Conservation (phyloP, 2,113 vertebrate species). For the Arizona elegans region DNA sequence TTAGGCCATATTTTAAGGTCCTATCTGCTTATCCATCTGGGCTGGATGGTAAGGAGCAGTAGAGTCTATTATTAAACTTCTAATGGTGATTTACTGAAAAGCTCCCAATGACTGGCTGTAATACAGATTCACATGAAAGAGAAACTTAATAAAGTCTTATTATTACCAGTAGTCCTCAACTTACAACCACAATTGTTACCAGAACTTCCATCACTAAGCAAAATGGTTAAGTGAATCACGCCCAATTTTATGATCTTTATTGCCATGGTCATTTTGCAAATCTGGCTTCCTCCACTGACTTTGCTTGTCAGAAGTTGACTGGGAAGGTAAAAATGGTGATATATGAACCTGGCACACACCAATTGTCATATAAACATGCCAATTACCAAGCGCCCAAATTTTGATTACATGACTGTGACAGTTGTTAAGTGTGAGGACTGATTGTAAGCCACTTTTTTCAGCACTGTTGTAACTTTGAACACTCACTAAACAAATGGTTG, state of each 20-base stretch:
- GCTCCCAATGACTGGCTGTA: not conserved
- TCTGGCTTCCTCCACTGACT: not conserved
- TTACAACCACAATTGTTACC: not conserved
- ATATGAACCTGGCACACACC: not conserved
- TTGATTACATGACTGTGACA: not conserved
- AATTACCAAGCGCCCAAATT: not conserved
- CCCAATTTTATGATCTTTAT: not conserved
- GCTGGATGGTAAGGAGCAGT: not conserved
- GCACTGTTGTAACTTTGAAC: not conserved
- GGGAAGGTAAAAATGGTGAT: not conserved
- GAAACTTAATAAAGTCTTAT: not conserved
- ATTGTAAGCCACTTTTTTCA: not conserved
- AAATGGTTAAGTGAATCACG: not conserved
- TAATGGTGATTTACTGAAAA: not conserved
- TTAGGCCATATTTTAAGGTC: not conserved
- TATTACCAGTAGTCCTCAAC: not conserved
- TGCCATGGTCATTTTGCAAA: not conserved
- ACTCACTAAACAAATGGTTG: not conserved
- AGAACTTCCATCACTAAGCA: not conserved
- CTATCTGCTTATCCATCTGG: not conserved
- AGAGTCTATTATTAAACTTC: not conserved
- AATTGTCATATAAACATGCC: not conserved
- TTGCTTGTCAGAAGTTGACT: not conserved
- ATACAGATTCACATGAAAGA: not conserved
- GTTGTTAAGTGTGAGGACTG: not conserved